These are phyloP conservation scores for Agelaius phoeniceus DNA, from an alignment of 2,113 vertebrate species.

Conservation along the genomic window DNA sequence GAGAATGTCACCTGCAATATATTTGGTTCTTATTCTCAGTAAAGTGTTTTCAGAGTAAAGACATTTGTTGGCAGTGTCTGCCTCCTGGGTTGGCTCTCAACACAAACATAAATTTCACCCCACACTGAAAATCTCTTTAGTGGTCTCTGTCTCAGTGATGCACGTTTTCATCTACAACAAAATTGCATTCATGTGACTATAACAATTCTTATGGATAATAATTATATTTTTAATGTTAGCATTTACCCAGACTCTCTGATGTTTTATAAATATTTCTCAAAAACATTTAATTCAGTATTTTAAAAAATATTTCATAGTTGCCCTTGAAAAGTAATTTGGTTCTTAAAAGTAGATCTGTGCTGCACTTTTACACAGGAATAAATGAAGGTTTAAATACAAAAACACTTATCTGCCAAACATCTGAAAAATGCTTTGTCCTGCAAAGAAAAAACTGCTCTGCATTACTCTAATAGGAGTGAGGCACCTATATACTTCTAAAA, in stretches of 20 bases:
- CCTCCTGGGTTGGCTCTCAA: not conserved
- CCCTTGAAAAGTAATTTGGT: not conserved
- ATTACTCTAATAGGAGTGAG: not conserved
- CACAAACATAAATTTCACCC: not conserved
- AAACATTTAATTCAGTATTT: not conserved
- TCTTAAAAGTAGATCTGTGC: not conserved
- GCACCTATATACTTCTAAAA: not conserved
- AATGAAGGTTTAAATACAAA: not conserved
- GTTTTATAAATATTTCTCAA: not conserved
- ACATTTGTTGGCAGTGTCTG: constrained; percentile 7
- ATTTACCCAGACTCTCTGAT: not conserved
- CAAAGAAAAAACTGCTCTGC: not conserved
- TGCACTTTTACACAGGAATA: not conserved
- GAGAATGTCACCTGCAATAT: constrained; percentile 46
- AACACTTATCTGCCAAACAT: not conserved
- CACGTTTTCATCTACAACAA: not conserved
- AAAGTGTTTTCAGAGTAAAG: constrained; percentile 18
- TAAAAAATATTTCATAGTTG: not conserved
- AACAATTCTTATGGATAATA: not conserved
- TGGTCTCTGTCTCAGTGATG: not conserved
- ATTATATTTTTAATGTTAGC: not conserved
- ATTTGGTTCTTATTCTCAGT: constrained; percentile 19
- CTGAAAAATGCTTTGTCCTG: not conserved
- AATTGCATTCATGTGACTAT: not conserved
- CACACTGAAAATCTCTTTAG: not conserved